Evolutionary conservation across 1,140 invertebrate genomes (phyloP), one percentile per base, ranked within the genome.

Genomic region (Brachionus plicatilis): DNA sequence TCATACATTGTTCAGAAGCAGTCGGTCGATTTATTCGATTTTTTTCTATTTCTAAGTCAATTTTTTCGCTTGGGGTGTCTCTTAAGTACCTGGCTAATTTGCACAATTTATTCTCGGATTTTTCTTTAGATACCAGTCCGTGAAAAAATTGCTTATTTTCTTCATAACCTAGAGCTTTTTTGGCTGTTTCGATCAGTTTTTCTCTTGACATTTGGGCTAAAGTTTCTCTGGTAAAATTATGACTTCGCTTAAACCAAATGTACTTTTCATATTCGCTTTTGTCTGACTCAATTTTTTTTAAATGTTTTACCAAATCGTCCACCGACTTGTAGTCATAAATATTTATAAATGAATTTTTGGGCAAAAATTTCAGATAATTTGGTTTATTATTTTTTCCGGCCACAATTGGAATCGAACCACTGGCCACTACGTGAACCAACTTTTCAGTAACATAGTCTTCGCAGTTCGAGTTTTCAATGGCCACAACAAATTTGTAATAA

Each of bases 391-490:
- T 20, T 37, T 45, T 43, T 11, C 68, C 66, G 27, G 83, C 83
- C 9, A 84, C 83, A 24, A 84, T 84, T 20, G 83, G 83, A 43
- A 84, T 65, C 41, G 83, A 84, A 27, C 66, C 66, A 53, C 56
- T 68, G n/a, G 80, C 80, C 17, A 84, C 41, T 8, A 17, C 83
- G 41, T 84, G 66, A 6, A 84, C 70, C 8, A 84, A 17, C 43
- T 84, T 84, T 78, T 84, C 83, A 0, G 83, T 84, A 0, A 84
- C 33, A 41, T 84, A 84, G 45, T 84, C 83, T 27, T 75, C 68
- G 56, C 83, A 84, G 56, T 84, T 84, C 12, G 83, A 84, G 43
- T 84, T 84, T 20, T 84, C 83, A n/a, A 84, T 84, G 27, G 83
- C 83, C 12, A 84, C 60, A 5, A 84, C 83, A 78, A 75, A 84